Base-by-base conservation (phyloP, 2,888 invertebrate genomes). In the Drosophila robusta region DNA sequence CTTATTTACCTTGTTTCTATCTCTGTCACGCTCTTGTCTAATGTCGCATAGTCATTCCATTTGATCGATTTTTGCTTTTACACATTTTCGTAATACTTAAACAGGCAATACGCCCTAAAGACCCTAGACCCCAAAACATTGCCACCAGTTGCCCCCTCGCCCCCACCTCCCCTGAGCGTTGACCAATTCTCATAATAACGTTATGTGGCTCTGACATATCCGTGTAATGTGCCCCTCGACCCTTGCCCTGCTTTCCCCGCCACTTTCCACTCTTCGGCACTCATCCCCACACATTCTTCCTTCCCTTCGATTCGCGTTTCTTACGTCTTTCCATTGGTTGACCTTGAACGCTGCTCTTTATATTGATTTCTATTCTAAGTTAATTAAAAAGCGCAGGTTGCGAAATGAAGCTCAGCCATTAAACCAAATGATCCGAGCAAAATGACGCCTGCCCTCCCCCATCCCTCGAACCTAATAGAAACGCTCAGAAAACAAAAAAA, bases 311-410 rank as follows among this genome's bases (percentile, higher is more conserved):
- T 58, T 26, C 14, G 44, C 44, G 24, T 24, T 22, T 41, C 41
- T 18, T 32, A 18, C 51, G 45, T 44, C 11, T 14, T 64, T 61
- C 36, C 41, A 70, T 67, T 62, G 22, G 41, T 45, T 62, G 70
- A 75, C 82, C 87, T 80, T 86, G 80, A 70, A 64, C 49, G 55
- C 45, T 55, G 52, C 44, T 68, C 44, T 75, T 55, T 46, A 51
- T 82, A 82, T 82, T 75, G 82, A 83, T 83, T 83, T 76, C 54
- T 72, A 66, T 71, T 76, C 51, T 78, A 76, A 84, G 87, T 87
- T 87, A 87, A 87, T 83, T 83, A 83, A 83, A 80, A 73, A 65
- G 63, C 63, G 44, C 73, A 73, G 63, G 73, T 73, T 73, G 56
- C 67, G 58, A 73, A 56, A 73, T 58, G 60, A 76, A 73, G 66